These are phyloP conservation scores for Cladorhizidae sp. DNA, from an alignment of 37 sponge, comb jelly and placozoan species.

Conservation along the genomic window DNA sequence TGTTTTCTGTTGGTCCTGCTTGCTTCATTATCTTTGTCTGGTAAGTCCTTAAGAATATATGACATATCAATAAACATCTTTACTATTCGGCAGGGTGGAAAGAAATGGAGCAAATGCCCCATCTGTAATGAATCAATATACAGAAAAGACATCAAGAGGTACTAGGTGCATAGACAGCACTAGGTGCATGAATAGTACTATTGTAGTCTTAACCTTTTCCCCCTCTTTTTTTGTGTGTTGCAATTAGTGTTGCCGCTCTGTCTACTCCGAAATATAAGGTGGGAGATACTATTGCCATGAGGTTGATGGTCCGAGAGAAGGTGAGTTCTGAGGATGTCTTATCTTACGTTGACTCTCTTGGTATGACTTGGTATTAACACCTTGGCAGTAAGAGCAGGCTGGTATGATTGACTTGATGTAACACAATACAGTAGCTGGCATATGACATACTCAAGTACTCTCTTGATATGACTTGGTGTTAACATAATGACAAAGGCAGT, in stretches of 20 bases:
- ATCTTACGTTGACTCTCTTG: neutral
- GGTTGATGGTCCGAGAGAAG: conserved; percentile 74
- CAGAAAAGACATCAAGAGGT: conserved; percentile 75
- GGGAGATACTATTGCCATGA: conserved; percentile 76
- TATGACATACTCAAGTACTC: too few species aligned
- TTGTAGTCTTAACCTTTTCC: neutral
- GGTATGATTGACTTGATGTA: too few species aligned
- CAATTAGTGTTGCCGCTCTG: conserved; percentile 67
- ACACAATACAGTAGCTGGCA: too few species aligned
- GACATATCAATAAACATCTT: too few species aligned
- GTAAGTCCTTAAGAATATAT: conserved; percentile 24
- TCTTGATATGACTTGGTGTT: too few species aligned
- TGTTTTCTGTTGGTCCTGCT: conserved; percentile 85
- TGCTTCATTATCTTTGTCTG: conserved; percentile 80
- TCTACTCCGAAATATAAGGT: conserved; percentile 52
- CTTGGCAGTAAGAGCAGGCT: too few species aligned
- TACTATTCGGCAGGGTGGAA: conserved; percentile 49
- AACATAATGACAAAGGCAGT: too few species aligned
- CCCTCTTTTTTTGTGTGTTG: neutral
- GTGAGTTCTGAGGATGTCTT: conserved; percentile 33
- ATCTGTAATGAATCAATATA: conserved; percentile 83
- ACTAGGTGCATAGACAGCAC: conserved; percentile 1
- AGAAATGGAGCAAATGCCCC: conserved; percentile 83
- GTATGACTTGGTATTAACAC: too few species aligned
- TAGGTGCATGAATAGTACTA: neutral